phyloP scores from a whole-genome alignment of 2,797 vertebrate species.

The Tadarida brasiliensis region DNA sequence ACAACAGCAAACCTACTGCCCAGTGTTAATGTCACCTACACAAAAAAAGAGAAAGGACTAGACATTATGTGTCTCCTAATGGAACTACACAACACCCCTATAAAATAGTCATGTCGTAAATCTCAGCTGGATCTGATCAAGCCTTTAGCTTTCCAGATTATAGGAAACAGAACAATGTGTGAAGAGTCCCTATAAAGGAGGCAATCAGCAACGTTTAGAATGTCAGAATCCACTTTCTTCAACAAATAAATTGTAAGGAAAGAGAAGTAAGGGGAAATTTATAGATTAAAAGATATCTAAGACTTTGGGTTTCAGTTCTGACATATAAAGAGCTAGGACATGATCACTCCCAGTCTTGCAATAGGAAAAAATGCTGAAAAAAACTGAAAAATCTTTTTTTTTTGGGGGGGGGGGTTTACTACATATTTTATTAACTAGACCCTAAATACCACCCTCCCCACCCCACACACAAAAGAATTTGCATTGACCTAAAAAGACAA shows the following conservation, averaged over 20 bases:
- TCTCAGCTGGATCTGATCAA: background rate
- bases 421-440: constrained; percentile 38
- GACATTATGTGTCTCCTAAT: background rate
- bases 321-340: background rate
- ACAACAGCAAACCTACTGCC: background rate
- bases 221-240: background rate
- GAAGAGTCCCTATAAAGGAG: background rate
- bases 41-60: background rate
- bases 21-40: background rate
- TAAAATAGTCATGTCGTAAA: background rate
- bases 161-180: background rate
- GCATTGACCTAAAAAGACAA: background rate
- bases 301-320: background rate
- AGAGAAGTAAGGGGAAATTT: background rate
- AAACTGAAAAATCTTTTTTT: background rate
- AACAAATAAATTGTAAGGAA: background rate
- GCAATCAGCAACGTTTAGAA: background rate
- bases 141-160: background rate
- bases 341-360: background rate
- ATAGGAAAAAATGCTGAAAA: background rate
- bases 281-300: background rate
- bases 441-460: background rate
- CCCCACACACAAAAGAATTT: constrained; percentile 6
- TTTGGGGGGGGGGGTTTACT: too few species aligned
- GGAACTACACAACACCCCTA: constrained; percentile 8